phyloP scores from a whole-genome alignment of 2,888 invertebrate species.

The Zhuqinia jingwanae region DNA sequence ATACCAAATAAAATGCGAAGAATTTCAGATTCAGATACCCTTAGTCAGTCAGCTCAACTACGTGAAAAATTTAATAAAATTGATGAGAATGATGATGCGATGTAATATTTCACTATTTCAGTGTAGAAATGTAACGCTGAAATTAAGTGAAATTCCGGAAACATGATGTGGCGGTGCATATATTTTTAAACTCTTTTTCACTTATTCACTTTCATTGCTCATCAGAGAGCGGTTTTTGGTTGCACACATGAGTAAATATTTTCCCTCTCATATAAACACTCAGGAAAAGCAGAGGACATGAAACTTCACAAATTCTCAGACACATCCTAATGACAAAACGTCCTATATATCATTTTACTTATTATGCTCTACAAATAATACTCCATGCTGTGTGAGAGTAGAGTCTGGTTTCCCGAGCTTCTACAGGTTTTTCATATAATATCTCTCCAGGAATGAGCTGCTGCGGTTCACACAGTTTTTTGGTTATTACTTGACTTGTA shows the following conservation, averaged over 20 bases:
- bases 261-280: neutral
- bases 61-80: constrained; percentile 43
- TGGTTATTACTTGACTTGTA: neutral
- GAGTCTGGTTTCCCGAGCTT: constrained; percentile 10
- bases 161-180: constrained; percentile 5
- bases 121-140: constrained; percentile 10
- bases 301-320: constrained; percentile 11
- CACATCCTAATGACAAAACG: constrained; percentile 57
- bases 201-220: neutral
- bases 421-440: neutral
- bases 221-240: neutral
- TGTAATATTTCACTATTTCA: constrained; percentile 51
- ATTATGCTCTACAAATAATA: neutral
- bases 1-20: neutral
- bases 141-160: constrained; percentile 55
- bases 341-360: constrained; percentile 63
- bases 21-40: neutral
- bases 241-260: constrained; percentile 9
- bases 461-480: neutral
- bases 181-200: neutral
- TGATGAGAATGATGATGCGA: constrained; percentile 11
- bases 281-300: neutral
- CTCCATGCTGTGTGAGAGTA: neutral
- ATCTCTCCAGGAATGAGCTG: neutral
- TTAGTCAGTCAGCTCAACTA: neutral